Evolutionary conservation across 2,113 vertebrate species (phyloP).

Genomic region (Stigmatopora nigra): DNA sequence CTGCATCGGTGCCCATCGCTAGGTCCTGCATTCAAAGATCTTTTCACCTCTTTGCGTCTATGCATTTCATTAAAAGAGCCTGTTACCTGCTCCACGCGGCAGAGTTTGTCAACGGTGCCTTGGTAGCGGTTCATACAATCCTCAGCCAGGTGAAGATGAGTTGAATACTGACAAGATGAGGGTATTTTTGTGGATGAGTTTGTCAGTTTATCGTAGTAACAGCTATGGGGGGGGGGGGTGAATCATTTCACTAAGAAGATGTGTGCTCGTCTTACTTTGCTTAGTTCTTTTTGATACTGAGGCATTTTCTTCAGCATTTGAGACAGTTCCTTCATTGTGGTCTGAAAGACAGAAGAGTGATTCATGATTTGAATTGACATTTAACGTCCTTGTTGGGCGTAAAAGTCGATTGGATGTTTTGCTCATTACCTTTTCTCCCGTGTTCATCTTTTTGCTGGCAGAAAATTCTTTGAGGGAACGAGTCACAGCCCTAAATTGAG

Average conservation of each 20-base stretch:
- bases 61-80: not conserved
- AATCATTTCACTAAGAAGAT: no score
- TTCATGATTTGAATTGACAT: not conserved
- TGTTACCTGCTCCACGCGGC: constrained; percentile 89
- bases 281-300: constrained; percentile 98
- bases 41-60: not conserved
- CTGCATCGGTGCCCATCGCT: constrained; percentile 91
- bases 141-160: constrained; percentile 93
- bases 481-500: constrained; percentile 81
- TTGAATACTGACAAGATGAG: constrained; percentile 78
- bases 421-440: constrained; percentile 87
- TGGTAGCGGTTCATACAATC: constrained; percentile 99
- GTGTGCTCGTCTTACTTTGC: constrained; percentile 74
- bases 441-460: constrained; percentile 97
- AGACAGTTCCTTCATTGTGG: constrained; percentile 92
- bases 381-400: not conserved
- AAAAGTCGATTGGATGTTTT: not conserved
- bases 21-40: constrained; percentile 72
- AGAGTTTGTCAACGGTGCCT: constrained; percentile 94
- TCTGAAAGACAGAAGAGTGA: constrained; percentile 62
- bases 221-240: no score
- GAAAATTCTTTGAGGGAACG: constrained; percentile 97
- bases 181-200: not conserved
- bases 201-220: not conserved
- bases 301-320: constrained; percentile 99